Conservation (phyloP, 2,113 vertebrate species). For the human region DNA sequence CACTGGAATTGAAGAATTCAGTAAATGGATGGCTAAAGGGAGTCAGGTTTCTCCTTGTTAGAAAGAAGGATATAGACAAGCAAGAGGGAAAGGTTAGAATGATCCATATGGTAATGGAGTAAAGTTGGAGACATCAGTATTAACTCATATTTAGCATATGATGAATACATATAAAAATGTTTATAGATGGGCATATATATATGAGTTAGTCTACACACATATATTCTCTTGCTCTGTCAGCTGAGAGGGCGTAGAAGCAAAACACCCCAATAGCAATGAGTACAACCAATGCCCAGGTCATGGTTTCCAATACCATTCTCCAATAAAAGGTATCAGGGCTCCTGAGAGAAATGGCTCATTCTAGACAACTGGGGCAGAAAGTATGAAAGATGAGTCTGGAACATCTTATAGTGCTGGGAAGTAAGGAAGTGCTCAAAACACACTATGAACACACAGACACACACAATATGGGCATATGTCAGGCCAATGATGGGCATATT, state of each 20-base stretch:
- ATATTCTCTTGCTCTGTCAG: neutral
- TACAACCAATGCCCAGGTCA: neutral
- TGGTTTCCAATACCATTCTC: neutral
- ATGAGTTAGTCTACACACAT: neutral
- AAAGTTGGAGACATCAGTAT: neutral
- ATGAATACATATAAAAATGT: neutral
- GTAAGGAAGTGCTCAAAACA: neutral
- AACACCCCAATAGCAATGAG: neutral
- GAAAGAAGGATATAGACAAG: neutral
- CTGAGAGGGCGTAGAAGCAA: neutral
- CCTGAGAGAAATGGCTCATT: neutral
- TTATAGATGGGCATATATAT: neutral
- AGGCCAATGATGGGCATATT: neutral
- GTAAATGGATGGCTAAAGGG: neutral
- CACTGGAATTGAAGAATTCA: neutral
- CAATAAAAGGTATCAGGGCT: neutral
- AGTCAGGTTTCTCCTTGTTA: neutral
- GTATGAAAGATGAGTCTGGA: neutral
- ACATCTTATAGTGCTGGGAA: neutral
- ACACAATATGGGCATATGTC: neutral
- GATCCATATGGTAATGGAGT: neutral
- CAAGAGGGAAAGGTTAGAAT: neutral
- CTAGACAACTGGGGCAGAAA: neutral
- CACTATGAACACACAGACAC: neutral
- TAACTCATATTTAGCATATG: neutral